A percentile compares a stretch with the other conserved stretches of the same genome.
phyloP scores from a whole-genome alignment of 2,888 invertebrate genomes.

The Agrotis puta region DNA sequence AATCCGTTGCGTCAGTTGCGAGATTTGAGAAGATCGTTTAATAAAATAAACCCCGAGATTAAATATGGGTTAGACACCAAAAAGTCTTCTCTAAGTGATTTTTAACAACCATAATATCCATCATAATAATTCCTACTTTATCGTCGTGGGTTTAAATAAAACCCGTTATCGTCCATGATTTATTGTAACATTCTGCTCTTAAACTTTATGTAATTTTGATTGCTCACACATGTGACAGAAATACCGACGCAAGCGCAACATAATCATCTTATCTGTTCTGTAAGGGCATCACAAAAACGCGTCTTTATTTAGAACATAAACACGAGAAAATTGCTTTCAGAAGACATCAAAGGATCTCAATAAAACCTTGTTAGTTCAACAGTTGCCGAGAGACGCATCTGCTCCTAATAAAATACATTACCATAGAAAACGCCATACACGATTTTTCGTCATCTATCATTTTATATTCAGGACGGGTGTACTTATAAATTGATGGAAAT shows the following conservation, averaged over 20 bases:
- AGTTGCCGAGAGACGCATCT: constrained; percentile 81
- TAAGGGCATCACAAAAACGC: constrained; percentile 53
- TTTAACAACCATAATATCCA: constrained; percentile 36
- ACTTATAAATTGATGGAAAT: constrained; percentile 66
- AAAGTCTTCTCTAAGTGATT: constrained; percentile 22
- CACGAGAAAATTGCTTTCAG: constrained; percentile 80
- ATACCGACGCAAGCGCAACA: constrained; percentile 35
- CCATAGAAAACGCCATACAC: constrained; percentile 72
- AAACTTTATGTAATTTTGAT: constrained; percentile 48
- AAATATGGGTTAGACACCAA: constrained; percentile 9
- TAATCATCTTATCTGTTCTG: constrained; percentile 54
- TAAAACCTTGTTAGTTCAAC: constrained; percentile 84
- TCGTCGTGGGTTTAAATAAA: constrained; percentile 23
- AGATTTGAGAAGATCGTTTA: constrained; percentile 10
- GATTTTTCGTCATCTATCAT: constrained; percentile 74
- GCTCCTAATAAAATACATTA: constrained; percentile 81
- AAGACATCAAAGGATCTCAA: constrained; percentile 85
- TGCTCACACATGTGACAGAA: constrained; percentile 50
- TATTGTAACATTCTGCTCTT: constrained; percentile 38
- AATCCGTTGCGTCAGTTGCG: background rate
- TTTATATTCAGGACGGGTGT: constrained; percentile 66
- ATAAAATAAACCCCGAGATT: background rate
- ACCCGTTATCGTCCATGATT: constrained; percentile 36
- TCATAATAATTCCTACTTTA: constrained; percentile 35
- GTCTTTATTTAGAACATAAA: constrained; percentile 77